Conservation (phyloP, 2,797 vertebrate genomes). For the Acanthurus leucopareius region DNA sequence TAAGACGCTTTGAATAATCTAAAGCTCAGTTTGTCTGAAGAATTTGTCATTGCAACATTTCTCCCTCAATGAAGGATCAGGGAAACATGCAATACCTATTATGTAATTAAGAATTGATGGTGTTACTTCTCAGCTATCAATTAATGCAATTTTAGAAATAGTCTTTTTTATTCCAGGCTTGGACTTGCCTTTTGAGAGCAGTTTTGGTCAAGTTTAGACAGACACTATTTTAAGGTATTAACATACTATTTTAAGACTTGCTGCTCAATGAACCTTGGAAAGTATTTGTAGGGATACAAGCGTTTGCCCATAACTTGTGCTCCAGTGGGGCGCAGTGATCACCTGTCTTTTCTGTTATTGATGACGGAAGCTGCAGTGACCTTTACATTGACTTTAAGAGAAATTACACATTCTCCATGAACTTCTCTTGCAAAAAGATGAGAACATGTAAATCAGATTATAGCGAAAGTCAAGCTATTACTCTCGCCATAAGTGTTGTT, state of each 20-base stretch:
- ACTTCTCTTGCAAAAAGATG: neutral
- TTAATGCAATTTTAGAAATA: neutral
- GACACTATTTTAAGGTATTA: slow-evolving; percentile 1
- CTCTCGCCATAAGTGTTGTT: neutral
- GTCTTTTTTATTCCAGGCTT: neutral
- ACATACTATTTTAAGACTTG: slow-evolving; percentile 52
- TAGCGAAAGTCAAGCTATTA: neutral
- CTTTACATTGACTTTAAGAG: slow-evolving; percentile 37
- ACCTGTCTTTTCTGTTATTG: slow-evolving; percentile 32
- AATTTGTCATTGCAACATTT: slow-evolving; percentile 45
- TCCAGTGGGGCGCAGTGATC: slow-evolving; percentile 38
- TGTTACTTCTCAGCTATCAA: neutral
- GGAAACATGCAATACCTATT: slow-evolving; percentile 13
- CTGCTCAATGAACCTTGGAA: slow-evolving; percentile 18
- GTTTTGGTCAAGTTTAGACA: neutral
- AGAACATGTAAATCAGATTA: neutral
- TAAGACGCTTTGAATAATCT: slow-evolving; percentile 68
- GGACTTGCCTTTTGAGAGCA: neutral
- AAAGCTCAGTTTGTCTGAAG: slow-evolving; percentile 32
- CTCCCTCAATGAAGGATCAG: slow-evolving; percentile 7
- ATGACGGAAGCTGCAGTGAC: slow-evolving; percentile 40
- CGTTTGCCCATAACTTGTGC: slow-evolving; percentile 34
- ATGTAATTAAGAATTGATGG: neutral
- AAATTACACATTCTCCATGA: slow-evolving; percentile 12
- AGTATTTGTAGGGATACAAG: slow-evolving; percentile 34